phyloP scores from a whole-genome alignment of 2,888 invertebrate genomes.

The Bellardia bayeri region DNA sequence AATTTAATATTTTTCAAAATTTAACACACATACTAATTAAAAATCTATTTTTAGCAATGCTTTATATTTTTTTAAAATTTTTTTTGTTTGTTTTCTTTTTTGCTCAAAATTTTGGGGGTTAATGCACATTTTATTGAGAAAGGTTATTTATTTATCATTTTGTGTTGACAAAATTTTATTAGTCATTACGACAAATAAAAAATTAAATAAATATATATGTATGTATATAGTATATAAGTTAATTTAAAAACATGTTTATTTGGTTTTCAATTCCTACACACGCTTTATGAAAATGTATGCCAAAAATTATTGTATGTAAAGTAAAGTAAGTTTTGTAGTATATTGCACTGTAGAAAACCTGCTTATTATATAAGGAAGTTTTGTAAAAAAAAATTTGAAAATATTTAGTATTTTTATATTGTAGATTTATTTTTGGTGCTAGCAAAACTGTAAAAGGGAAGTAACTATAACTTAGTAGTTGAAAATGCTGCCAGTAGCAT shows the following conservation, averaged over 20 bases:
- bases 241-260: slow-evolving; percentile 5
- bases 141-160: slow-evolving; percentile 56
- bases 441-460: too few species aligned
- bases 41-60: slow-evolving; percentile 21
- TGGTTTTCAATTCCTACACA: background rate
- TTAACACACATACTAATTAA: slow-evolving; percentile 24
- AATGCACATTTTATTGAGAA: slow-evolving; percentile 58
- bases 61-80: background rate
- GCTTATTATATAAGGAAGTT: slow-evolving; percentile 1
- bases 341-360: background rate
- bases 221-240: background rate
- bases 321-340: background rate
- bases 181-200: slow-evolving; percentile 13
- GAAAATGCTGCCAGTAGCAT: too few species aligned
- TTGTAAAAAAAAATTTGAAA: background rate
- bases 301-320: background rate
- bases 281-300: background rate
- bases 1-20: slow-evolving; percentile 3
- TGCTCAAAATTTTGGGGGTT: slow-evolving; percentile 36
- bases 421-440: too few species aligned
- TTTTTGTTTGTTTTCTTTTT: background rate
- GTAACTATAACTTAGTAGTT: too few species aligned
- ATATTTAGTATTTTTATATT: too few species aligned
- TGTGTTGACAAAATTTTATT: slow-evolving; percentile 32
- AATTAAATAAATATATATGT: background rate